These are phyloP conservation scores for Lonchura striata DNA, from an alignment of 2,113 vertebrate genomes.

Conservation along the genomic window DNA sequence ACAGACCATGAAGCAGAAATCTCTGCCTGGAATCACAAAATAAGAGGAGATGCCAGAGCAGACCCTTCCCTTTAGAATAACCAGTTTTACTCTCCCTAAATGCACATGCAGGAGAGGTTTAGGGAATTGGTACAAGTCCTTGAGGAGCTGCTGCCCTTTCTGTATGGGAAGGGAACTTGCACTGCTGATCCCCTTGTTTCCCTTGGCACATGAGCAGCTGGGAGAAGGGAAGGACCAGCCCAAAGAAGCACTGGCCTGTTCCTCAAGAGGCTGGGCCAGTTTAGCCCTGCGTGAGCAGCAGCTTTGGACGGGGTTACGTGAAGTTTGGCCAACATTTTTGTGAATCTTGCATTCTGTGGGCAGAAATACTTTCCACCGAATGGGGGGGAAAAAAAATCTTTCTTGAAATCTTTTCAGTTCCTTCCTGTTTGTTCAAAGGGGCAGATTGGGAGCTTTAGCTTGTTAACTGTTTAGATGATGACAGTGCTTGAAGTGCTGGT, in stretches of 20 bases:
- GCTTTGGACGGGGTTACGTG: not conserved
- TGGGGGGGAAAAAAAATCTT: not conserved
- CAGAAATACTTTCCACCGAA: conserved; percentile 53
- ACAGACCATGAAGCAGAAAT: not conserved
- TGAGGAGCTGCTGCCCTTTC: not conserved
- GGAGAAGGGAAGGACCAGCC: not conserved
- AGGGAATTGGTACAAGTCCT: not conserved
- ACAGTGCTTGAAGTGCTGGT: not conserved
- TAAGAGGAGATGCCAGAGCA: not conserved
- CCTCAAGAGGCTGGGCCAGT: not conserved
- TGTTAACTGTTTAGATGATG: not conserved
- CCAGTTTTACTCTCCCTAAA: not conserved
- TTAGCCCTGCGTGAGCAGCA: not conserved
- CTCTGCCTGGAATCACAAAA: not conserved
- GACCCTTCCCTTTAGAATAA: not conserved
- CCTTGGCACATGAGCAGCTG: not conserved
- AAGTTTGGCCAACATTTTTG: conserved; percentile 43
- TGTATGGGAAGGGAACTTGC: not conserved
- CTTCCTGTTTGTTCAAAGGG: conserved; percentile 40
- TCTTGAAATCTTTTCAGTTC: not conserved
- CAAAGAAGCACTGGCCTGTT: not conserved
- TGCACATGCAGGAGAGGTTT: not conserved
- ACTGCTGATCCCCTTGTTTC: not conserved
- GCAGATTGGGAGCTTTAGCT: not conserved
- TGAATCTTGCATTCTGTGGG: conserved; percentile 39